phyloP scores from a whole-genome alignment of 2,888 invertebrate species.

The Harpalus rubripes region DNA sequence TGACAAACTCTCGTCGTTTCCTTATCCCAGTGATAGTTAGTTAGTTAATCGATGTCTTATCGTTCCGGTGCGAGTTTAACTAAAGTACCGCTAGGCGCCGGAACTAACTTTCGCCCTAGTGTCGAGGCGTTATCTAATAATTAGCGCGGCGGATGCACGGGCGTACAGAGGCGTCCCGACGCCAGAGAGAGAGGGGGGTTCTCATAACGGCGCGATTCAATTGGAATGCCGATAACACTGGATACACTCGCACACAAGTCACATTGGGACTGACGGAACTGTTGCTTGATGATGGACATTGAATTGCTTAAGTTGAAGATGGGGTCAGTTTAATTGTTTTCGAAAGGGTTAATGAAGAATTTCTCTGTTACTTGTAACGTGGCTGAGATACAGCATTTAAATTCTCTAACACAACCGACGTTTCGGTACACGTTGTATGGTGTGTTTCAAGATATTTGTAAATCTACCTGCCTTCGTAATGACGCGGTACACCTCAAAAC shows the following conservation, averaged over 20 bases:
- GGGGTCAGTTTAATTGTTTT: slow-evolving; percentile 26
- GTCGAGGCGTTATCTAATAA: slow-evolving; percentile 65
- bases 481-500: too few species aligned
- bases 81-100: slow-evolving; percentile 58
- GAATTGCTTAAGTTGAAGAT: slow-evolving; percentile 21
- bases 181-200: neutral
- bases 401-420: too few species aligned
- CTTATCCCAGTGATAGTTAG: slow-evolving; percentile 13
- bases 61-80: slow-evolving; percentile 64
- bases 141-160: slow-evolving; percentile 55
- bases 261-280: slow-evolving; percentile 11
- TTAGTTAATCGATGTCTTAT: slow-evolving; percentile 63
- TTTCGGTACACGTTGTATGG: too few species aligned
- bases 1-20: too few species aligned
- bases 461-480: too few species aligned
- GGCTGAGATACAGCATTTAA: too few species aligned
- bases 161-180: neutral
- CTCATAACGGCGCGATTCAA: slow-evolving; percentile 60
- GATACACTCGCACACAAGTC: neutral
- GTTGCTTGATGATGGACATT: slow-evolving; percentile 37
- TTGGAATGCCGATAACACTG: slow-evolving; percentile 56
- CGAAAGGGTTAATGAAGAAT: neutral
- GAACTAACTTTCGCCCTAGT: slow-evolving; percentile 60
- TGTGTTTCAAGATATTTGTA: too few species aligned
- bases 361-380: neutral